Base-by-base conservation (phyloP, 2,797 vertebrate species). In the Perodicticus potto region DNA sequence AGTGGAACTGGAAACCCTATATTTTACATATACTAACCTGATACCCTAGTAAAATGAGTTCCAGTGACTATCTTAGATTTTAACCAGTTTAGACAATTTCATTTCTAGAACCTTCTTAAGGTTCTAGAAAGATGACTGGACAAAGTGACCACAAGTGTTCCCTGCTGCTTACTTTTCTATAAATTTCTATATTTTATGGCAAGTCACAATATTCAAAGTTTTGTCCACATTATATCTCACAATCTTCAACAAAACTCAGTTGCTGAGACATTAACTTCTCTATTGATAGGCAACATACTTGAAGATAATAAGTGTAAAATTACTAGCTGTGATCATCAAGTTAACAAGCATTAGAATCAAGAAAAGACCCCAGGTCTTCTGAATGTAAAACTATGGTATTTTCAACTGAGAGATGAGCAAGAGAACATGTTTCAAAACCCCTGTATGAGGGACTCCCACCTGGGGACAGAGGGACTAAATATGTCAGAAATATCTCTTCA, bases 221-320 rank as follows among this genome's bases (percentile, higher is more conserved):
- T 91, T 45, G 76, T 16, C 65, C 49, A 65, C 0, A 19, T 69
- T 25, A 9, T 34, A 57, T 59, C 49, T 61, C 34, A 37, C 69
- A 34, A 69, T 82, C 55, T 76, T 92, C 23, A 76, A 82, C 61
- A 93, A 61, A 84, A 81, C 12, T 81, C 22, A 37, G 1, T 7
- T 55, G n/a, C 61, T 82, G 95, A 49, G 49, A 32, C 11, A 81
- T 67, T 74, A 81, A 45, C 70, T 13, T 61, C 57, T 96, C 20
- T 57, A 57, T 53, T 49, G 61, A 73, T 5, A 82, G 43, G 9
- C 72, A 77, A 59, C 55, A 93, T 94, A 84, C 12, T 53, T 72
- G 3, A 89, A 27, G 53, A 78, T 86, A 10, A 59, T 78, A 86
- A 86, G 72, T 83, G 7, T 70, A 59, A 92, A 92, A 83, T 91